Conservation (phyloP, 2,888 invertebrate genomes). For the Abrostola triplasia region DNA sequence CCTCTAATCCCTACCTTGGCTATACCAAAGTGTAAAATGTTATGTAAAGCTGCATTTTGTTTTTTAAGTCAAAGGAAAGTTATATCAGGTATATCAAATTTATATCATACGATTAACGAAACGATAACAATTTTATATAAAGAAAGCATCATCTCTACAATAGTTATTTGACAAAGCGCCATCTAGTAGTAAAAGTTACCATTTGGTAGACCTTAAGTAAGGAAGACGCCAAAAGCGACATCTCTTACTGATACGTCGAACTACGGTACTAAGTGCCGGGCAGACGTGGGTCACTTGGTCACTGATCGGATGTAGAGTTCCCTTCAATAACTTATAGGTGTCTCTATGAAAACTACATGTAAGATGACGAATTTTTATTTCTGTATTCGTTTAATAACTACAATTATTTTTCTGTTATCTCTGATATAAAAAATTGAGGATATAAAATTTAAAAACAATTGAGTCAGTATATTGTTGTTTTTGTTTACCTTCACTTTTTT, state of each 20-base stretch:
- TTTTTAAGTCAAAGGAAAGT: too few species aligned
- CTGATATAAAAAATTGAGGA: too few species aligned
- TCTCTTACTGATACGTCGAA: slow-evolving; percentile 34
- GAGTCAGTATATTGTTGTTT: background rate
- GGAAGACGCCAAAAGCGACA: slow-evolving; percentile 41
- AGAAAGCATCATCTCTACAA: background rate
- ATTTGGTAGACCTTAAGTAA: slow-evolving; percentile 19
- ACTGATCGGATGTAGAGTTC: too few species aligned
- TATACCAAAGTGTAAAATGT: too few species aligned
- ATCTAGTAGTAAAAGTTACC: slow-evolving; percentile 56
- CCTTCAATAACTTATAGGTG: slow-evolving; percentile 24
- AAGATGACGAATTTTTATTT: background rate
- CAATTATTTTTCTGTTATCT: too few species aligned
- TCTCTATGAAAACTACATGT: slow-evolving; percentile 15
- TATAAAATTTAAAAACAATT: too few species aligned
- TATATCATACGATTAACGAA: too few species aligned
- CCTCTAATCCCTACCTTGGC: too few species aligned
- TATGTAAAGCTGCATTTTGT: too few species aligned
- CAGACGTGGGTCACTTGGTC: background rate
- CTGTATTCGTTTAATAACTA: too few species aligned
- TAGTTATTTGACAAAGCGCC: slow-evolving; percentile 52
- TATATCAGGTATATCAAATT: too few species aligned
- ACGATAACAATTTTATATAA: background rate
- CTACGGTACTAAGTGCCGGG: slow-evolving; percentile 16
- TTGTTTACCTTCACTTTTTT: background rate